A percentile compares a stretch with the other conserved stretches of the same genome.
These are phyloP conservation scores for Picus viridis DNA, from an alignment of 2,797 vertebrate species.

Conservation along the genomic window DNA sequence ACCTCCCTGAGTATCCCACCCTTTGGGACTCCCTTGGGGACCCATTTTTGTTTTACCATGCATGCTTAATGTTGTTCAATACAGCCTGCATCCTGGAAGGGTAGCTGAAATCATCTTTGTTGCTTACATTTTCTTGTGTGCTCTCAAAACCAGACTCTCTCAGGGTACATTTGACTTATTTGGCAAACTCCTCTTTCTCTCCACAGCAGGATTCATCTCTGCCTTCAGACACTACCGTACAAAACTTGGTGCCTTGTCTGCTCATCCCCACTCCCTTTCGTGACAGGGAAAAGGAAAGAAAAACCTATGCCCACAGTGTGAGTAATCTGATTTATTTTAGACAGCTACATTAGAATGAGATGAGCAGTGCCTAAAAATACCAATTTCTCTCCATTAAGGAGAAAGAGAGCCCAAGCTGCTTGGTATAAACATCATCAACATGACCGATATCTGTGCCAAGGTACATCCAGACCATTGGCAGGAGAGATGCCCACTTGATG, in stretches of 20 bases:
- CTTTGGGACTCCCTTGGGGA: neutral
- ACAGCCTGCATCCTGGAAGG: fast-evolving
- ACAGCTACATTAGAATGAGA: neutral
- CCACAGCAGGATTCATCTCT: neutral
- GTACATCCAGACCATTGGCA: fast-evolving
- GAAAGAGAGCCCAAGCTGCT: neutral
- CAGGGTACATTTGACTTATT: neutral
- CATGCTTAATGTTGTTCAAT: neutral
- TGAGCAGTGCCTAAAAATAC: neutral
- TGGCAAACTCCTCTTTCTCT: neutral
- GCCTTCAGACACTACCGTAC: neutral
- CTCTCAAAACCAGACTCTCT: neutral
- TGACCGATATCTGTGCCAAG: neutral
- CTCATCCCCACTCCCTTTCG: neutral
- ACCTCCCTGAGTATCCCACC: neutral
- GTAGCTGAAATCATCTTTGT: neutral
- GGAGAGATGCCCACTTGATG: fast-evolving
- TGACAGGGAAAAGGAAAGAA: neutral
- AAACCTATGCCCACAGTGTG: neutral
- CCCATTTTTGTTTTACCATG: neutral
- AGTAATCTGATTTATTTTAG: conserved; percentile 7
- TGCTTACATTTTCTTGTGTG: neutral
- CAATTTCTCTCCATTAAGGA: neutral
- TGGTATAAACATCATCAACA: neutral
- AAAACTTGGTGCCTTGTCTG: neutral